A percentile compares a stretch with the other conserved stretches of the same genome.
These are phyloP conservation scores for Pelochelys cantorii DNA, from an alignment of 2,797 vertebrate species.

Conservation along the genomic window DNA sequence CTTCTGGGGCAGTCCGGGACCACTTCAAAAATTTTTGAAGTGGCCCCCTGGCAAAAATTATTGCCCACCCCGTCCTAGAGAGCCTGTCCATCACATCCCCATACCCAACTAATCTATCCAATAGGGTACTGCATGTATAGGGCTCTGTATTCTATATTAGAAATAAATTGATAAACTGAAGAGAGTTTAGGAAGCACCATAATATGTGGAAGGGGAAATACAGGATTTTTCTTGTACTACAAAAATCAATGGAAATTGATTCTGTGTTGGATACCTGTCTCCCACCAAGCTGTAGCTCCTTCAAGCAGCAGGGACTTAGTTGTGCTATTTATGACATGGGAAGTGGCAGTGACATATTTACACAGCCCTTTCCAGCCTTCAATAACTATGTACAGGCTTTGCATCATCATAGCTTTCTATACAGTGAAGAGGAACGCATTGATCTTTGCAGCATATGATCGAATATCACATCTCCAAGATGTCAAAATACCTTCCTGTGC, in stretches of 20 bases:
- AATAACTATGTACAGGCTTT: neutral
- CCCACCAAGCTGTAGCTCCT: neutral
- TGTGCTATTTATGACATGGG: neutral
- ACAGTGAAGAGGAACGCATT: neutral
- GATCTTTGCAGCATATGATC: neutral
- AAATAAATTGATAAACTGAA: neutral
- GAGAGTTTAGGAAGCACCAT: neutral
- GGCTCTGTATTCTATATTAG: neutral
- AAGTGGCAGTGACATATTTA: neutral
- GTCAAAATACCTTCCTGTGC: neutral
- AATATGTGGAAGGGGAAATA: neutral
- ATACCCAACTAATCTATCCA: neutral
- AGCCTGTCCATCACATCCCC: neutral
- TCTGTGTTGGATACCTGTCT: neutral
- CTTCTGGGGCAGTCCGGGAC: too few species aligned
- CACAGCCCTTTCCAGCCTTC: neutral
- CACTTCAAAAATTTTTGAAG: too few species aligned
- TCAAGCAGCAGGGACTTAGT: neutral
- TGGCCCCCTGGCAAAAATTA: too few species aligned
- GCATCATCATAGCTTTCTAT: neutral
- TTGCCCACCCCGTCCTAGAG: neutral
- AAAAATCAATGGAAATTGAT: neutral
- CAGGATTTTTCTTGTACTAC: neutral
- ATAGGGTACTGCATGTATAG: neutral
- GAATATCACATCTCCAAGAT: neutral